A percentile compares a stretch with the other conserved stretches of the same genome.
Conservation (phyloP, 2,113 vertebrate genomes). For the Solea senegalensis region DNA sequence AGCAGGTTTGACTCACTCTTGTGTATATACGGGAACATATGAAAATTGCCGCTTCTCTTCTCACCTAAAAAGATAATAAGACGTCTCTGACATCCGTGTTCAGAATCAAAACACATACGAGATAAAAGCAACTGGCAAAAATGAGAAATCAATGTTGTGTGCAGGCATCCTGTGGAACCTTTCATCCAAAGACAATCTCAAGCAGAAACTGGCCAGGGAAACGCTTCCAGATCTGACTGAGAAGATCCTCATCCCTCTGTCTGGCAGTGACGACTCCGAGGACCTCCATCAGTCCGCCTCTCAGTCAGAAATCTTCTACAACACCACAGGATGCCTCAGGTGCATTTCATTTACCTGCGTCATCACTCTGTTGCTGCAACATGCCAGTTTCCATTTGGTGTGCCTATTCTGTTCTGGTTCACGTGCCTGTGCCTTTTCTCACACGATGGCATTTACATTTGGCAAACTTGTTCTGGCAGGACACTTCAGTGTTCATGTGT, state of each 20-base stretch:
- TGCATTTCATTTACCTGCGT: constrained; percentile 50
- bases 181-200: constrained; percentile 93
- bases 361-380: background rate
- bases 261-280: constrained; percentile 67
- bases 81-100: background rate
- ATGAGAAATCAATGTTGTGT: background rate
- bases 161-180: constrained; percentile 98
- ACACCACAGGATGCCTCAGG: constrained; percentile 97
- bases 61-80: no score
- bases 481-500: background rate
- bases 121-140: background rate
- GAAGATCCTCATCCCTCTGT: constrained; percentile 87
- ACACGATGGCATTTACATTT: constrained; percentile 23
- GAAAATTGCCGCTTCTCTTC: no score
- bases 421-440: background rate
- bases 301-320: constrained; percentile 91
- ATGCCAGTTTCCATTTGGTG: background rate
- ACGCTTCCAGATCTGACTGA: constrained; percentile 86
- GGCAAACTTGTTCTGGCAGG: constrained; percentile 16
- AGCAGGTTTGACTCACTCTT: no score
- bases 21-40: no score
- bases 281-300: constrained; percentile 81
- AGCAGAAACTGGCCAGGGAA: constrained; percentile 89
- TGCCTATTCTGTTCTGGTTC: background rate
- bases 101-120: background rate